phyloP scores from a whole-genome alignment of 1,140 invertebrate species.

The Drosophila baimaii region DNA sequence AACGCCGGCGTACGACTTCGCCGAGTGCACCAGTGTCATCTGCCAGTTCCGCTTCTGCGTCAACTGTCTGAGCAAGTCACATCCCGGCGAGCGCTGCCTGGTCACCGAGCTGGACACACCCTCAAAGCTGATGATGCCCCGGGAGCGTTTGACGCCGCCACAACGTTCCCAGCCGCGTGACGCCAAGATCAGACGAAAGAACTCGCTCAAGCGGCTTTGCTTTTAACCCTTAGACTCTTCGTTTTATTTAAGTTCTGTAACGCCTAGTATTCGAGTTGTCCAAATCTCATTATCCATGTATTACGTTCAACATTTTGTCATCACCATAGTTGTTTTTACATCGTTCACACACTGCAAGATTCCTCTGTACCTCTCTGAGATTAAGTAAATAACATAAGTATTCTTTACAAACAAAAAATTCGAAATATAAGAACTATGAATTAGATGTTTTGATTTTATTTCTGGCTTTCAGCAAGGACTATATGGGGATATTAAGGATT shows the following conservation, averaged over 20 bases:
- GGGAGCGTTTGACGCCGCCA: constrained; percentile 59
- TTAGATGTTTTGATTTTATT: neutral
- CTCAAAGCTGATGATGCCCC: constrained; percentile 70
- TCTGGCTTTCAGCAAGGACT: neutral
- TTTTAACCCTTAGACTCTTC: constrained; percentile 52
- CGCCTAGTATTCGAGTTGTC: constrained; percentile 55
- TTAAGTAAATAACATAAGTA: constrained; percentile 63
- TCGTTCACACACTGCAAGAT: constrained; percentile 24
- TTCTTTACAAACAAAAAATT: constrained; percentile 50
- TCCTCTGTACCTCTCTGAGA: constrained; percentile 69
- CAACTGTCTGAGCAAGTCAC: constrained; percentile 54
- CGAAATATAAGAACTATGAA: constrained; percentile 12
- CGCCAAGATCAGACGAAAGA: constrained; percentile 63
- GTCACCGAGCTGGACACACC: constrained; percentile 72
- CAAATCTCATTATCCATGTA: constrained; percentile 53
- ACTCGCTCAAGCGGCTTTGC: constrained; percentile 69
- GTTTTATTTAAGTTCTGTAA: constrained; percentile 32
- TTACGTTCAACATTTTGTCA: constrained; percentile 42
- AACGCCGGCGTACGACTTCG: constrained; percentile 38
- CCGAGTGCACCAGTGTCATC: constrained; percentile 57
- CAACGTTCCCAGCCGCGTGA: constrained; percentile 52
- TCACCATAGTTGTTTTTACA: constrained; percentile 38
- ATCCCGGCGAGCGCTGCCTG: constrained; percentile 66
- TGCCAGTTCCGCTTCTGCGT: constrained; percentile 68
- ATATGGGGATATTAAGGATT: too few relatives aligned